Base-by-base conservation (phyloP, 2,113 vertebrate genomes). In the Heterotis niloticus region DNA sequence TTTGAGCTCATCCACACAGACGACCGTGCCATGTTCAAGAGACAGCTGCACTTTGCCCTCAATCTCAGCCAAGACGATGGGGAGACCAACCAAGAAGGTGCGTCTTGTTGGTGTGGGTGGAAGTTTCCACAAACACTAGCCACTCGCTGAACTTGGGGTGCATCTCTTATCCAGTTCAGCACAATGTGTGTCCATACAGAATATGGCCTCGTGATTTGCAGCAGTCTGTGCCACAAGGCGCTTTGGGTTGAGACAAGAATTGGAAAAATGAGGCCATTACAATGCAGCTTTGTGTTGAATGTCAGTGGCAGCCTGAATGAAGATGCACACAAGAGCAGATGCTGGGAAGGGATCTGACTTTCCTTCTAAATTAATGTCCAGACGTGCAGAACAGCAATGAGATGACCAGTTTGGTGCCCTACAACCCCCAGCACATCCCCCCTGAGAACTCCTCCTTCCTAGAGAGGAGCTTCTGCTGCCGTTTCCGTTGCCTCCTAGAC, bases 401-500 rank as follows among this genome's bases (percentile, higher is more conserved):
- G 1, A 76, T 66, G 0, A 11, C 54, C 51, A 84, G 80, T 57
- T 51, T 82, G 13, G 67, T 84, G 12, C 0, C 14, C 28, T 91
- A 85, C 85, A 87, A 83, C 64, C 87, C 62, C 0, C 89, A 92
- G 12, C 89, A 90, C 60, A 88, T 93, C 56, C 92, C 91, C 0
- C 90, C 88, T 0, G 93, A 95, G 75, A 93, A 94, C 87, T 93
- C 92, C 0, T 91, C 91, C 78, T 93, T 93, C 83, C 90, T 94
- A 82, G 93, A 95, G 84, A 88, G 93, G 73, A 92, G 81, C 81
- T 95, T 95, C 0, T 83, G 92, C 29, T 95, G 93, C 78, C 89
- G 89, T 23, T 94, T 95, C 80, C 90, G 92, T 77, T 95, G 94
- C 84, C 92, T 95, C 18, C 88, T 94, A 84, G 94, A 94, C 86